These are phyloP conservation scores for Mystacides longicornis DNA, from an alignment of 2,888 invertebrate species.

Conservation along the genomic window DNA sequence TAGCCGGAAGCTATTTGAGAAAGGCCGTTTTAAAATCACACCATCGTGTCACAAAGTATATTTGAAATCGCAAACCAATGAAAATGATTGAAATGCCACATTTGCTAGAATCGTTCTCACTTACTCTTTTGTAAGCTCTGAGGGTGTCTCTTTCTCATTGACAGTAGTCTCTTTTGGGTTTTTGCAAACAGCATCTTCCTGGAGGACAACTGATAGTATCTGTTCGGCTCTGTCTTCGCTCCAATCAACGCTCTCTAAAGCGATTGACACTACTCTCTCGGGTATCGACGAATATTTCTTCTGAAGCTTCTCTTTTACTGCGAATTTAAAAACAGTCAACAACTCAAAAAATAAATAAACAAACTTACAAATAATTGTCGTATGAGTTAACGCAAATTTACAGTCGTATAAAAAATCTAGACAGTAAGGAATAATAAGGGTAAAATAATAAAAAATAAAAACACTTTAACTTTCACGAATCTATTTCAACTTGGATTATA, in stretches of 20 bases:
- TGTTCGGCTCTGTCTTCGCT: slow-evolving; percentile 75
- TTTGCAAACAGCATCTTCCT: slow-evolving; percentile 50
- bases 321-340: slow-evolving; percentile 23
- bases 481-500: too few species aligned
- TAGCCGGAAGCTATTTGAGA: too few species aligned
- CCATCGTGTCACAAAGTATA: too few species aligned
- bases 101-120: too few species aligned
- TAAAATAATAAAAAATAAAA: too few species aligned
- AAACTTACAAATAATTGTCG: background rate
- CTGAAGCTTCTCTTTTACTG: slow-evolving; percentile 65
- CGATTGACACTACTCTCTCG: slow-evolving; percentile 74
- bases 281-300: slow-evolving; percentile 68
- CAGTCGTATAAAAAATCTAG: too few species aligned
- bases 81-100: too few species aligned
- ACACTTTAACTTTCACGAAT: too few species aligned
- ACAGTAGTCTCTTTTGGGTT: slow-evolving; percentile 32
- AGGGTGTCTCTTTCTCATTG: slow-evolving; percentile 25
- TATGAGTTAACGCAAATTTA: too few species aligned
- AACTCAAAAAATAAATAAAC: background rate
- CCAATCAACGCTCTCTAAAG: slow-evolving; percentile 81
- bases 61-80: too few species aligned
- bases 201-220: slow-evolving; percentile 64
- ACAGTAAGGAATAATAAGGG: too few species aligned
- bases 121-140: slow-evolving; percentile 23
- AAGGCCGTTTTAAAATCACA: too few species aligned